Base-by-base conservation (phyloP, 1,140 invertebrate genomes). In the Antheraea mylitta region DNA sequence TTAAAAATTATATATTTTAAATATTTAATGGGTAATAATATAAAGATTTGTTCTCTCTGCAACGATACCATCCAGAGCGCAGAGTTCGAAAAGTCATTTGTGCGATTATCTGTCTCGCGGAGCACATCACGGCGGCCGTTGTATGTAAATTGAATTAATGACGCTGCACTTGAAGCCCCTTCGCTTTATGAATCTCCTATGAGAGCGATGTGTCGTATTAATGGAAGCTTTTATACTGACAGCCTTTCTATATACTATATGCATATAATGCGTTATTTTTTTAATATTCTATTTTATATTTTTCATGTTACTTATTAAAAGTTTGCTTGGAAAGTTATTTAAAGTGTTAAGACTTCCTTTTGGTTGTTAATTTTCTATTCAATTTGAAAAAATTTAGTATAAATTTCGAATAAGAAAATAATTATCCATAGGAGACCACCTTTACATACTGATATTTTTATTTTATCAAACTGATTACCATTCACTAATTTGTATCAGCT, bases 101-200 rank as follows among this genome's bases (percentile, higher is more conserved):
- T 78, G 71, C 82, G 86, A 89, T 91, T 91, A 89, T 91, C 86
- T 85, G 86, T 82, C 78, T 85, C 79, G 78, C 79, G 76, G 78
- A 89, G 85, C 85, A 80, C 83, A 83, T 80, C 82, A 82, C 72
- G 65, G 69, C 68, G 70, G 66, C 70, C 76, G 78, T 82, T 85
- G 81, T 86, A 82, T 86, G 80, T 86, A 86, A 85, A 89, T 87
- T 84, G 83, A 88, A 87, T 87, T 86, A 88, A 90, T 89, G 82
- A 83, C 77, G 81, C 42, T 71, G 68, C 70, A 72, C 70, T 77
- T 74, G 77, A 74, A 72, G 36, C 70, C 63, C 70, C 69, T 71
- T 74, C 69, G 63, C 30, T 70, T 67, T 73, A 70, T 67, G 62
- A 70, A 70, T 64, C 66, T 60, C n/a, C 61, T 73, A 53, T 67